phyloP scores from a whole-genome alignment of 2,113 vertebrate species.

The Scytalopus superciliaris region DNA sequence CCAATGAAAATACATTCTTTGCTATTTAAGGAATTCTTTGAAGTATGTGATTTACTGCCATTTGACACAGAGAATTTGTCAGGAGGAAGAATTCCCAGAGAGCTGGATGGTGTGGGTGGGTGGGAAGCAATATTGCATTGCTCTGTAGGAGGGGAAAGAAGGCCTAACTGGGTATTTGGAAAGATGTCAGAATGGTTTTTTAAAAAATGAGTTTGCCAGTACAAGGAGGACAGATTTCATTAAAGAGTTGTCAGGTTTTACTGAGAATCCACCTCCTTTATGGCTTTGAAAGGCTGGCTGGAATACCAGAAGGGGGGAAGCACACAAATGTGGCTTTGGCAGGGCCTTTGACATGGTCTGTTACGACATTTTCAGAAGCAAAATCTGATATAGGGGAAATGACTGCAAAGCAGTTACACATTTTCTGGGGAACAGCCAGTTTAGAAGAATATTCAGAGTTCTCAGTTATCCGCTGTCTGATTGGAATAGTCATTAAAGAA shows the following conservation, averaged over 20 bases:
- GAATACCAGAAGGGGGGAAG: not conserved
- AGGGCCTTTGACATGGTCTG: not conserved
- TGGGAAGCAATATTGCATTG: not conserved
- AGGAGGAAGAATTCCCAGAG: not conserved
- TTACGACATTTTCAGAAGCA: not conserved
- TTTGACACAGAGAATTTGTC: not conserved
- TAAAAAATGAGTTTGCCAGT: not conserved
- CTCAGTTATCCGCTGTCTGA: not conserved
- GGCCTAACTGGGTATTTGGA: not conserved
- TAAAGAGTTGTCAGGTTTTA: not conserved
- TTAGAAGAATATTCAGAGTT: not conserved
- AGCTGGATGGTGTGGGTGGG: not conserved
- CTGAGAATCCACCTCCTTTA: not conserved
- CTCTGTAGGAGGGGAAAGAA: not conserved
- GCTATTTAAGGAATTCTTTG: not conserved
- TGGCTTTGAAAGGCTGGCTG: not conserved
- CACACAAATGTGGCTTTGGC: not conserved
- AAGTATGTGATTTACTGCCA: not conserved
- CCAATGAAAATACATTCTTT: not conserved
- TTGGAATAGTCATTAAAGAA: not conserved
- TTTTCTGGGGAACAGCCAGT: not conserved
- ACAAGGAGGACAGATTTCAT: not conserved
- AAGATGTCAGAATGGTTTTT: not conserved
- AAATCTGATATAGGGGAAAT: not conserved
- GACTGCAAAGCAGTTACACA: accelerated